phyloP scores from a whole-genome alignment of 2,113 vertebrate species.

The Pangasianodon gigas region DNA sequence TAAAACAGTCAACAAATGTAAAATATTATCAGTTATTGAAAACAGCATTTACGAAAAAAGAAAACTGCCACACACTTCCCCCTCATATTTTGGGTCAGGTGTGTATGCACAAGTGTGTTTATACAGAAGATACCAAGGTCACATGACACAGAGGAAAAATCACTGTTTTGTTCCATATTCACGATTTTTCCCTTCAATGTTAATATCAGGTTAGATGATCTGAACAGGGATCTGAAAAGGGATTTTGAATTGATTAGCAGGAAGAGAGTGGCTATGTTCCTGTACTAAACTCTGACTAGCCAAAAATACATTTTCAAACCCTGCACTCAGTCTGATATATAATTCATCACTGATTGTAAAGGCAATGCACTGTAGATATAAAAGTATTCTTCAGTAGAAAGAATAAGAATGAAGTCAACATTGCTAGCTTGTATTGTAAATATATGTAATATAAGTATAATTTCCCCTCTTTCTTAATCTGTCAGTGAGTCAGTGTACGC shows the following conservation, averaged over 20 bases:
- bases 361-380: not conserved
- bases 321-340: not conserved
- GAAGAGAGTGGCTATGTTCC: not conserved
- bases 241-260: not conserved
- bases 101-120: not conserved
- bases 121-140: not conserved
- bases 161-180: not conserved
- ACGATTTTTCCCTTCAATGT: not conserved
- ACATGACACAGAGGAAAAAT: not conserved
- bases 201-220: not conserved
- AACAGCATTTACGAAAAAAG: not conserved
- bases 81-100: not conserved
- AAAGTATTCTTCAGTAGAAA: not conserved
- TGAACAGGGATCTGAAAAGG: not conserved
- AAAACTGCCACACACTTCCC: not conserved
- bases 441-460: not conserved
- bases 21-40: not conserved
- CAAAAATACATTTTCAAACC: not conserved
- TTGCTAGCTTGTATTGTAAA: not conserved
- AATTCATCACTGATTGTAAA: not conserved
- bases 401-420: not conserved
- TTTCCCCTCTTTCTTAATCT: constrained; percentile 53
- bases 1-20: not conserved
- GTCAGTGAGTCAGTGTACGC: constrained; percentile 49
- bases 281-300: not conserved